Base-by-base conservation (phyloP, 2,888 invertebrate species). In the Ypsolopha scabrella region DNA sequence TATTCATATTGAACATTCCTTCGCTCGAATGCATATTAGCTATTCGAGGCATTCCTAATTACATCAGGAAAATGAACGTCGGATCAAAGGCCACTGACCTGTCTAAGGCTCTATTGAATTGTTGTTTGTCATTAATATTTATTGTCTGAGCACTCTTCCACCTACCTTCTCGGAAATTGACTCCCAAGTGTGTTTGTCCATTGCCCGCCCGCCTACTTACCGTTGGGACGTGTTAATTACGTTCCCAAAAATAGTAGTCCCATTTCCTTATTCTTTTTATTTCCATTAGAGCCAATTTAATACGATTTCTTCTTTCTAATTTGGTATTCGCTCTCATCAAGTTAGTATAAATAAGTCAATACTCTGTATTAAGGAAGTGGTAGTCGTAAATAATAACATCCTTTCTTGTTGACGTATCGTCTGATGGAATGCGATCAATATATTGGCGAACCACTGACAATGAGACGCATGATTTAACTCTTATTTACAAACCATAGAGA, bases 101-200 rank as follows among this genome's bases (percentile, higher is more conserved):
- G 72, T 73, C 76, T 75, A 67, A 64, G 62, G 64, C 67, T 63
- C 58, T 70, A 75, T 77, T 77, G 75, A 76, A 78, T 76, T 72
- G 69, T 65, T 70, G 72, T 72, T 73, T 74, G 78, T 76, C 80
- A 83, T 85, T 47, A 13, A 85, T 85, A 83, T 83, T 83, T 80
- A 83, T 81, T 72, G 72, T 61, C 60, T 62, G 70, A 61, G 62
- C 73, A 70, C 72, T 75, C 72, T 71, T 74, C 69, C 67, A 71
- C 63, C 67, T 60, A 70, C 61, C 72, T 79, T 76, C 77, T 70
- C 65, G 72, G 78, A 80, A 79, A 68, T 64, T 67, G 59, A 60
- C 68, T 71, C 70, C 69, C 72, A 64, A 66, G 68, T 63, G 66
- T 67, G 73, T 71, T 75, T 75, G 70, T 72, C 70, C 70, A 72